Conservation (phyloP, 1,140 invertebrate species). For the Adelges cooleyi region DNA sequence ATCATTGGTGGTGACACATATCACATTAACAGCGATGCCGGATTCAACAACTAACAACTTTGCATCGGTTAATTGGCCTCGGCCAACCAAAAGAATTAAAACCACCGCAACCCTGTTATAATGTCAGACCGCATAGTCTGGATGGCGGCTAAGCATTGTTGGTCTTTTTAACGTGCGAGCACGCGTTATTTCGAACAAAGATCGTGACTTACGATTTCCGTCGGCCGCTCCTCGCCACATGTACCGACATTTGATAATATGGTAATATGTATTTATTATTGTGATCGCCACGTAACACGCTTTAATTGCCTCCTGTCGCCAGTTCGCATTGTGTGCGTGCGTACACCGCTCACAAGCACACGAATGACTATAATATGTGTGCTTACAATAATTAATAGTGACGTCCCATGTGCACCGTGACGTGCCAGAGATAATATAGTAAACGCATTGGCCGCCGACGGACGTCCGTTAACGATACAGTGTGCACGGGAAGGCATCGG, state of each 20-base stretch:
- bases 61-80: too few relatives aligned
- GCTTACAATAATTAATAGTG: slow-evolving; percentile 12
- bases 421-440: background rate
- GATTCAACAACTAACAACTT: too few relatives aligned
- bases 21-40: too few relatives aligned
- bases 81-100: too few relatives aligned
- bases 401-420: background rate
- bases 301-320: slow-evolving; percentile 21
- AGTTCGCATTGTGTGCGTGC: background rate
- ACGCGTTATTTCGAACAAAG: too few relatives aligned
- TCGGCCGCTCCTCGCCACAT: background rate
- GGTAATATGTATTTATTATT: too few relatives aligned
- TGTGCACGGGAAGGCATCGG: background rate
- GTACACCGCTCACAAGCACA: background rate
- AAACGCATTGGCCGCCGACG: background rate
- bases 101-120: too few relatives aligned
- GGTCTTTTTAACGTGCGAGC: too few relatives aligned
- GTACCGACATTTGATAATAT: too few relatives aligned
- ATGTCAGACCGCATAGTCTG: too few relatives aligned
- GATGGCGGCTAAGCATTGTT: too few relatives aligned
- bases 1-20: too few relatives aligned
- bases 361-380: background rate
- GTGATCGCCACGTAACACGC: background rate
- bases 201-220: slow-evolving; percentile 27
- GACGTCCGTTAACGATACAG: background rate